These are phyloP conservation scores for Arctopsyche grandis DNA, from an alignment of 1,140 invertebrate species.

Conservation along the genomic window DNA sequence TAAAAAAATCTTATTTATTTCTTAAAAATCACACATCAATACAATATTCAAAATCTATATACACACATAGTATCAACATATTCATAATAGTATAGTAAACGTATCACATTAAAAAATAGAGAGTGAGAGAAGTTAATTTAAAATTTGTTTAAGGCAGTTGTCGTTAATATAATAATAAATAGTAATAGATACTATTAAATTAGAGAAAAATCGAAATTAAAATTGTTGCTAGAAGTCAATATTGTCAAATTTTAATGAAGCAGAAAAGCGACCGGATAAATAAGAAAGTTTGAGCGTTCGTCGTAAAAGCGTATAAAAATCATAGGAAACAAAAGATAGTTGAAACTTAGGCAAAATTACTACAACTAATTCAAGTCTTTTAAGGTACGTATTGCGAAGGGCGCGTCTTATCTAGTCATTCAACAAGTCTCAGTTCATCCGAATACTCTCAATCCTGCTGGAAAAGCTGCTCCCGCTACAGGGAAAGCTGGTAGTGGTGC, in stretches of 20 bases:
- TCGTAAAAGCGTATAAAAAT: not conserved
- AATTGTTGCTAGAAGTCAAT: too few species aligned
- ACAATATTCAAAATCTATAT: constrained; percentile 11
- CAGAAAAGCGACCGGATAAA: too few species aligned
- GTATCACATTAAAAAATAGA: not conserved
- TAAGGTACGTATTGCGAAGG: constrained; percentile 40
- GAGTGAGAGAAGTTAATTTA: not conserved
- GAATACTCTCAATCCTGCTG: constrained; percentile 50
- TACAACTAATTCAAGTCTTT: constrained; percentile 49
- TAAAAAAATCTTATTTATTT: constrained; percentile 29
- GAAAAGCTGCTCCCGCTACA: constrained; percentile 45
- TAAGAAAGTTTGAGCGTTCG: not conserved
- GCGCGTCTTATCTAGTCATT: constrained; percentile 13
- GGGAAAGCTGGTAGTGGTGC: constrained; percentile 44
- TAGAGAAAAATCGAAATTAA: too few species aligned
- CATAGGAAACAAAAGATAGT: not conserved
- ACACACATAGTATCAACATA: constrained; percentile 11
- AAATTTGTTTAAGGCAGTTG: not conserved
- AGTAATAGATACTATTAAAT: too few species aligned
- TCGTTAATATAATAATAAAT: not conserved
- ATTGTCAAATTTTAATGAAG: too few species aligned
- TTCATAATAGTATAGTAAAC: constrained; percentile 15
- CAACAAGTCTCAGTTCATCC: constrained; percentile 29
- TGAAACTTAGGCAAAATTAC: constrained; percentile 26
- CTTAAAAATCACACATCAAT: constrained; percentile 34